A percentile compares a stretch with the other conserved stretches of the same genome.
Conservation (phyloP, 2,113 vertebrate species). For the Hypocryptadius cinnamomeus region DNA sequence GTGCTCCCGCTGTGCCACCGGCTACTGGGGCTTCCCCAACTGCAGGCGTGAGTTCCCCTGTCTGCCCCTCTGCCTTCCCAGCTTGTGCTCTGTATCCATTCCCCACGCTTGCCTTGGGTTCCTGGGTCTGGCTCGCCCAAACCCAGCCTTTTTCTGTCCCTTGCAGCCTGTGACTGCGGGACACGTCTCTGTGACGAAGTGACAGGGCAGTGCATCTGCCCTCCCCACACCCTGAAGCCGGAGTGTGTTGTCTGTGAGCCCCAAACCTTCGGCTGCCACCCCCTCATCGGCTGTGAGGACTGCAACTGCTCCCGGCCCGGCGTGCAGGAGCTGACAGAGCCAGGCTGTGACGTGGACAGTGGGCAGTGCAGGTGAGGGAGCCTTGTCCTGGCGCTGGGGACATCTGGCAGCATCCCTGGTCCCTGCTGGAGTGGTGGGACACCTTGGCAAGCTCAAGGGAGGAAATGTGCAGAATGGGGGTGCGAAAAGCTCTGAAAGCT, state of each 20-base stretch:
- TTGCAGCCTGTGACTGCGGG: conserved; percentile 87
- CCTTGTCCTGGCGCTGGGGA: accelerated
- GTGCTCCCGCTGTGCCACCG: conserved; percentile 90
- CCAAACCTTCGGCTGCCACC: conserved; percentile 91
- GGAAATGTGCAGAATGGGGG: background rate
- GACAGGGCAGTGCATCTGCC: conserved; percentile 89
- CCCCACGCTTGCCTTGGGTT: background rate
- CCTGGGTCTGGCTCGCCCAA: background rate
- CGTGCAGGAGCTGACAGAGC: conserved; percentile 67
- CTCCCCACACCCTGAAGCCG: conserved; percentile 82
- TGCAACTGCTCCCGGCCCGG: conserved; percentile 89
- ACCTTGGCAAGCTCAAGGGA: accelerated
- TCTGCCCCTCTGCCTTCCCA: background rate
- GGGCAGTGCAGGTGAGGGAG: conserved; percentile 89
- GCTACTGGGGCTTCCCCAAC: conserved; percentile 93
- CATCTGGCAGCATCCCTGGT: background rate
- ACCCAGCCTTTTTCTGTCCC: too few species aligned
- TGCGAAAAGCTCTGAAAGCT: background rate
- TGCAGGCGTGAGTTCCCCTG: conserved; percentile 83
- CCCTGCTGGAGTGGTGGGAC: background rate
- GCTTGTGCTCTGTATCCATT: accelerated
- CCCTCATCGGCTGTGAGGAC: conserved; percentile 88
- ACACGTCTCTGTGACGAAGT: conserved; percentile 84
- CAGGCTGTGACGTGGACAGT: conserved; percentile 77
- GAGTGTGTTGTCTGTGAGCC: conserved; percentile 87